phyloP scores from a whole-genome alignment of 2,797 vertebrate species.

The Sebastes hubbsi region DNA sequence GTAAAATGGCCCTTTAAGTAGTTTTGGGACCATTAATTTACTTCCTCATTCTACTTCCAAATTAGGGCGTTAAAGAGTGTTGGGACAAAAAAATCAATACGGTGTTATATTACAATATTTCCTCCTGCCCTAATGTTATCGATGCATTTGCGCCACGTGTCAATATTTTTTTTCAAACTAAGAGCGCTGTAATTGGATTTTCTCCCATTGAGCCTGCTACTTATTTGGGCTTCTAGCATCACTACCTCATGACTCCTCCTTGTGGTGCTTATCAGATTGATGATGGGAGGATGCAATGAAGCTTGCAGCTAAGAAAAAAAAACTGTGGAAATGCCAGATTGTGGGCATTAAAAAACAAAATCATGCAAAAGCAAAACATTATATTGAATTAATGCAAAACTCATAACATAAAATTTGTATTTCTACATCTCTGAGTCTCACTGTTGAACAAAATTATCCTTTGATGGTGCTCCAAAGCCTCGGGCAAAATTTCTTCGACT shows the following conservation, averaged over 20 bases:
- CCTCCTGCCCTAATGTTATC: constrained; percentile 52
- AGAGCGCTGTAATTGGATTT: constrained; percentile 61
- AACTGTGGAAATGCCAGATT: neutral
- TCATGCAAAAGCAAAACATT: neutral
- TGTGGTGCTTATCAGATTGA: constrained; percentile 51
- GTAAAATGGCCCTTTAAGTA: constrained; percentile 52
- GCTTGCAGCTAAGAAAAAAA: neutral
- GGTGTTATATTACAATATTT: constrained; percentile 63
- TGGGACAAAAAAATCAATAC: constrained; percentile 58
- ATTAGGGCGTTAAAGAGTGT: constrained; percentile 53
- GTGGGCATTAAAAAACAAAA: neutral
- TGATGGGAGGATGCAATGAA: constrained; percentile 24
- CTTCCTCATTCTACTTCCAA: constrained; percentile 52
- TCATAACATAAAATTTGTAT: neutral
- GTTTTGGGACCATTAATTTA: constrained; percentile 35
- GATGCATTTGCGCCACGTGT: constrained; percentile 51
- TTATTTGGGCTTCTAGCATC: constrained; percentile 41
- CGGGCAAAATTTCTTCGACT: too few relatives aligned
- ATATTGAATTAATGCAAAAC: neutral
- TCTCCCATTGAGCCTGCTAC: constrained; percentile 28
- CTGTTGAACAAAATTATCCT: neutral
- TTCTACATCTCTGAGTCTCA: neutral
- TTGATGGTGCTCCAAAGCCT: neutral
- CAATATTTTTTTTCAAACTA: constrained; percentile 63
- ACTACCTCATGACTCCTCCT: constrained; percentile 43